Conservation (phyloP, 2,888 invertebrate species). For the Chirona hameri region DNA sequence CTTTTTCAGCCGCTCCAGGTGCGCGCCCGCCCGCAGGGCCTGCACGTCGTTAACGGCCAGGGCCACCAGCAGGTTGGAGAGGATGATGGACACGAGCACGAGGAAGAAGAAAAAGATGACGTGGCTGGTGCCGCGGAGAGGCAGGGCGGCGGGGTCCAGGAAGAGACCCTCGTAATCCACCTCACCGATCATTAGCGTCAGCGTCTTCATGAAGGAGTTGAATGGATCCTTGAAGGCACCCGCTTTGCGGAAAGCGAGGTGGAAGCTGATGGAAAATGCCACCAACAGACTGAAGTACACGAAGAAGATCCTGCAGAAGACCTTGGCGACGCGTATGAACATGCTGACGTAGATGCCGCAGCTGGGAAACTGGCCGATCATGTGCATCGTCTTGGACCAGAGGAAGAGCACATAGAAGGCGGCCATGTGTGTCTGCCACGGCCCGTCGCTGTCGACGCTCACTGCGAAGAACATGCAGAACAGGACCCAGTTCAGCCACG, state of each 20-base stretch:
- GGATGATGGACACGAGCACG: conserved; percentile 56
- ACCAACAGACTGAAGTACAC: conserved; percentile 53
- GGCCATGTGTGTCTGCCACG: conserved; percentile 40
- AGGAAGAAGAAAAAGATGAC: conserved; percentile 56
- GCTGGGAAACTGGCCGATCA: conserved; percentile 43
- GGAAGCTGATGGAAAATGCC: conserved; percentile 57
- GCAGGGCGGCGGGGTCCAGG: conserved; percentile 42
- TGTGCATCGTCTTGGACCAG: conserved; percentile 39
- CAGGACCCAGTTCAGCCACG: conserved; percentile 1
- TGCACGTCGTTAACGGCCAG: conserved; percentile 60
- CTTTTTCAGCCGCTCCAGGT: conserved; percentile 55
- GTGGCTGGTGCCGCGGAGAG: conserved; percentile 45
- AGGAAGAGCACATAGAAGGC: conserved; percentile 37
- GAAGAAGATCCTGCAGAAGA: conserved; percentile 55
- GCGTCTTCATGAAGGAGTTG: conserved; percentile 56
- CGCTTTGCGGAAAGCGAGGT: conserved; percentile 55
- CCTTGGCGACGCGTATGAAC: conserved; percentile 58
- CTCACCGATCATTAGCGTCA: conserved; percentile 61
- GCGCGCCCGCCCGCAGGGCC: conserved; percentile 56
- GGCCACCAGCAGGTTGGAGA: conserved; percentile 60
- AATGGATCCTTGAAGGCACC: conserved; percentile 55
- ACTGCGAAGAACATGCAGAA: conserved; percentile 34
- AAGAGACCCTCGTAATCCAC: conserved; percentile 56
- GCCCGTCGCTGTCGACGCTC: not conserved
- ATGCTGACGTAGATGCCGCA: conserved; percentile 60